Conservation (phyloP, 2,888 invertebrate genomes). For the Agrypnus murinus region DNA sequence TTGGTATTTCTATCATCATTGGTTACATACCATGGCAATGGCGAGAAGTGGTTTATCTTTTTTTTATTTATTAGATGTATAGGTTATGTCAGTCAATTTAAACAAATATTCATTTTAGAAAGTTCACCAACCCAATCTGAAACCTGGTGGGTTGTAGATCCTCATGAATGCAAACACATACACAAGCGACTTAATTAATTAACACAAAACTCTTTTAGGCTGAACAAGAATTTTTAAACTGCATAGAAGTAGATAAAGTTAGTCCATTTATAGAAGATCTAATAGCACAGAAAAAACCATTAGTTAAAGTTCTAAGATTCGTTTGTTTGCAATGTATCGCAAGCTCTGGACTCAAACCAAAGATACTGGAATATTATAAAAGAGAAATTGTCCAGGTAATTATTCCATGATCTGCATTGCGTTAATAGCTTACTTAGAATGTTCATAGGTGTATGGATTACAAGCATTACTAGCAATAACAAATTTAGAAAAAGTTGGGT, state of each 20-base stretch:
- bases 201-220: too few species aligned
- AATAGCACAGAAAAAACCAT: constrained; percentile 88
- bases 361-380: constrained; percentile 82
- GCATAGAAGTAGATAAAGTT: constrained; percentile 92
- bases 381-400: constrained; percentile 74
- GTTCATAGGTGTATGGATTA: constrained; percentile 87
- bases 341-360: constrained; percentile 93
- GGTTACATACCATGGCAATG: too few species aligned
- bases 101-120: too few species aligned
- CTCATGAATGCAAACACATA: too few species aligned
- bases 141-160: too few species aligned
- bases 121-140: too few species aligned
- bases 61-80: too few species aligned
- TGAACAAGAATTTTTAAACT: constrained; percentile 95
- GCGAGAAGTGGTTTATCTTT: too few species aligned
- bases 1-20: too few species aligned
- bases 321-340: constrained; percentile 95
- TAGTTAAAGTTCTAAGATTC: constrained; percentile 89
- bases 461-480: constrained; percentile 86
- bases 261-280: constrained; percentile 93
- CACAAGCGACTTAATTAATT: too few species aligned
- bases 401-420: background rate
- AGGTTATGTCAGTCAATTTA: too few species aligned
- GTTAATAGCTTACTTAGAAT: background rate
- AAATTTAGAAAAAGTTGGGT: constrained; percentile 90